Conservation (phyloP, 2,888 invertebrate species). For the Hypercompe scribonia region DNA sequence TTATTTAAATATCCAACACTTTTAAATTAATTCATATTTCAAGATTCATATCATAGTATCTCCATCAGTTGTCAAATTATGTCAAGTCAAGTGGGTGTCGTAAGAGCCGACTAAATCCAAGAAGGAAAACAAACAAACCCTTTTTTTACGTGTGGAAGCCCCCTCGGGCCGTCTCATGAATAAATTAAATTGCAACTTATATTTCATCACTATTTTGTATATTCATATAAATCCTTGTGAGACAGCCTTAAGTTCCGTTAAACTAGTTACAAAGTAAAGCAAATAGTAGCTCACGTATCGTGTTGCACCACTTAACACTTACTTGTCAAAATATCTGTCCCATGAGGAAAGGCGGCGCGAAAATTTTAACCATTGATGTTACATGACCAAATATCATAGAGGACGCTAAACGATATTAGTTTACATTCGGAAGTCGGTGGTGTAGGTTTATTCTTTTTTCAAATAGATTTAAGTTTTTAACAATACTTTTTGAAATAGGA, state of each 20-base stretch:
- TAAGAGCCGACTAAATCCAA: too few species aligned
- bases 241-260: conserved; percentile 50
- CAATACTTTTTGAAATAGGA: background rate
- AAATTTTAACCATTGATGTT: conserved; percentile 20
- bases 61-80: too few species aligned
- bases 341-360: conserved; percentile 31
- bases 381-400: background rate
- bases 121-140: too few species aligned
- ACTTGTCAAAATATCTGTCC: conserved; percentile 40
- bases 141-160: too few species aligned
- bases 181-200: too few species aligned
- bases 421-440: background rate
- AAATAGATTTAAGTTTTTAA: background rate
- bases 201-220: too few species aligned
- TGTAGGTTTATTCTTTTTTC: background rate
- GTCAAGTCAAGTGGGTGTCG: too few species aligned
- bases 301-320: conserved; percentile 66
- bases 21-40: too few species aligned
- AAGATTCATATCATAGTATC: too few species aligned
- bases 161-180: too few species aligned
- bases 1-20: too few species aligned
- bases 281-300: conserved; percentile 53
- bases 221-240: background rate
- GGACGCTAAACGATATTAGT: conserved; percentile 8
- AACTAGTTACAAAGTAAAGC: conserved; percentile 42